Conservation (phyloP, 2,888 invertebrate genomes). For the Drosophila kanekoi region DNA sequence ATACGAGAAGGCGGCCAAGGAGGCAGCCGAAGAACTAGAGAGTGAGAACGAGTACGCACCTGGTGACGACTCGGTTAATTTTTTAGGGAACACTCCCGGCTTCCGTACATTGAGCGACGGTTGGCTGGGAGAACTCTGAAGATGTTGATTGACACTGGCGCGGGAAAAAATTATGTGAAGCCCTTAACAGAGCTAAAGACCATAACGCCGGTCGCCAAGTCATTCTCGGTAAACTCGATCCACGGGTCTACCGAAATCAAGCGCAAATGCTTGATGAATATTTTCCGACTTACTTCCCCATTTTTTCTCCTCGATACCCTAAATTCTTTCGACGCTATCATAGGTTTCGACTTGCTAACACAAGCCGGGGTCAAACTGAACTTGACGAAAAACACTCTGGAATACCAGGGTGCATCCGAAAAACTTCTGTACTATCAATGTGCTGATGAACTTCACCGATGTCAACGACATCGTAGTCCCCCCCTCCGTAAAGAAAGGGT, state of each 20-base stretch:
- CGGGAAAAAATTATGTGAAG: conserved; percentile 3
- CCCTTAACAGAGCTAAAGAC: conserved; percentile 24
- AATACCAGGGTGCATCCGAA: too few relatives aligned
- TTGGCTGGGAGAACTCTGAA: conserved; percentile 28
- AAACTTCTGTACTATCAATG: too few relatives aligned
- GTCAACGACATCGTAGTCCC: too few relatives aligned
- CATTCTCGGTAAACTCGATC: conserved; percentile 26
- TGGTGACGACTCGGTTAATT: conserved; percentile 3
- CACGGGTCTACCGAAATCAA: conserved; percentile 26
- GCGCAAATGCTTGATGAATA: conserved; percentile 17
- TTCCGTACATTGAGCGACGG: conserved; percentile 26
- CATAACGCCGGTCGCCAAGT: conserved; percentile 11
- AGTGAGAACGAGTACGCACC: too few relatives aligned
- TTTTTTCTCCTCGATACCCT: conserved; percentile 13
- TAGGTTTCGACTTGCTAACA: too few relatives aligned
- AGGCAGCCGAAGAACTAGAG: conserved; percentile 2
- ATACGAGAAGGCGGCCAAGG: conserved; percentile 1
- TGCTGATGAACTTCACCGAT: too few relatives aligned
- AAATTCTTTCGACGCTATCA: too few relatives aligned
- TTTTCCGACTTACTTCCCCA: too few relatives aligned
- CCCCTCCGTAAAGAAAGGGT: too few relatives aligned
- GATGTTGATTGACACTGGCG: conserved; percentile 27
- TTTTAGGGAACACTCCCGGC: conserved; percentile 9
- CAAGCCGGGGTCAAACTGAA: background rate
- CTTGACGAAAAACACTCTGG: background rate